Evolutionary conservation across 2,888 invertebrate species (phyloP).

Genomic region (Sarcophaga carnaria): DNA sequence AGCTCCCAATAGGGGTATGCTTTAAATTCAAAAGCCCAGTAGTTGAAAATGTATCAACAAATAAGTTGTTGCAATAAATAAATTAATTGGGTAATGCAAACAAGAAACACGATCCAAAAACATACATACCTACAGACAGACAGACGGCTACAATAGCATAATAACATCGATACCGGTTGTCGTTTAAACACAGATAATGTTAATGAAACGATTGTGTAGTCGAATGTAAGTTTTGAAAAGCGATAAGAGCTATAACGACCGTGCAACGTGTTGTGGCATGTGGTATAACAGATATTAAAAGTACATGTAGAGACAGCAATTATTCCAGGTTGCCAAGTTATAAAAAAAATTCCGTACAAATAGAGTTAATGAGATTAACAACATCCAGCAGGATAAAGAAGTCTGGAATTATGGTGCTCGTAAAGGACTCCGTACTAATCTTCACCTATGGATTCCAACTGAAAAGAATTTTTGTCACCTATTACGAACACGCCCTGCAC

Average conservation of each 20-base stretch:
- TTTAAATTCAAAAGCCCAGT: conserved; percentile 48
- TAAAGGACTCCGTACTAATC: no score
- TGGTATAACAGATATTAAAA: neutral
- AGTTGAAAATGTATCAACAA: conserved; percentile 58
- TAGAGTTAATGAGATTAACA: no score
- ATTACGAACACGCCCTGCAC: no score
- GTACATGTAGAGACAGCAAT: neutral
- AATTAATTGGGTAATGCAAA: conserved; percentile 43
- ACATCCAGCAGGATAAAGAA: no score
- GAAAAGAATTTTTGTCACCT: no score
- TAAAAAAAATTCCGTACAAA: neutral
- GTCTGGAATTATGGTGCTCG: no score
- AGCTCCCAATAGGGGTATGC: neutral
- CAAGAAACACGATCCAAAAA: conserved; percentile 9
- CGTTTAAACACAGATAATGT: conserved; percentile 53
- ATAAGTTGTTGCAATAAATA: conserved; percentile 43
- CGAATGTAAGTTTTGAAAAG: conserved; percentile 29
- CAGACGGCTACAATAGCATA: neutral
- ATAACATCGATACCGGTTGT: conserved; percentile 39
- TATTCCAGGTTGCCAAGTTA: neutral
- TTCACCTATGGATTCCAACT: no score
- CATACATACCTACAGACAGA: neutral
- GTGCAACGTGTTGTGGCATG: conserved; percentile 57
- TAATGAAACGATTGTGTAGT: conserved; percentile 60
- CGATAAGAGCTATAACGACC: conserved; percentile 26